Conservation (phyloP, 2,113 vertebrate genomes). For the Promerops cafer region DNA sequence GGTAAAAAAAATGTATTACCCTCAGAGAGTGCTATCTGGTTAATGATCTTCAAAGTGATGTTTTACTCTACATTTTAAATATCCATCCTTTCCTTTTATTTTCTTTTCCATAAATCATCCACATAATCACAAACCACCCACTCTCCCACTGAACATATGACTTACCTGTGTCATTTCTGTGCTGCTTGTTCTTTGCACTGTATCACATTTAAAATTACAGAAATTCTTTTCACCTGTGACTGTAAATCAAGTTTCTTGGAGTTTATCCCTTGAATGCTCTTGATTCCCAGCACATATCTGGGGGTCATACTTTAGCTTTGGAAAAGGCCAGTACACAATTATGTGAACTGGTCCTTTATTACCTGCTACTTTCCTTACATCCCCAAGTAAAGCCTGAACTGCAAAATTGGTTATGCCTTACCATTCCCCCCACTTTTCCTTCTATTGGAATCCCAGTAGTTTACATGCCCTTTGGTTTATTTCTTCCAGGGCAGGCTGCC, state of each 20-base stretch:
- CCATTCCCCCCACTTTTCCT: slow-evolving; percentile 75
- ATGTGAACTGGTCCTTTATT: not conserved
- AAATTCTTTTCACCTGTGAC: not conserved
- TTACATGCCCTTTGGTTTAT: slow-evolving; percentile 30
- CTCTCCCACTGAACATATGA: not conserved
- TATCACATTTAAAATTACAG: not conserved
- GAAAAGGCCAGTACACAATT: not conserved
- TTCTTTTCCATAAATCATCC: not conserved
- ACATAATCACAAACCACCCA: not conserved
- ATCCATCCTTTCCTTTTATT: not conserved
- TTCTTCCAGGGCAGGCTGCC: slow-evolving; percentile 55
- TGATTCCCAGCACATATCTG: not conserved
- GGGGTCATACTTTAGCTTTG: not conserved
- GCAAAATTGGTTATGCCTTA: slow-evolving; percentile 34
- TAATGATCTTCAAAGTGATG: not conserved
- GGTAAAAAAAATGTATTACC: not conserved
- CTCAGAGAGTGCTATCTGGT: not conserved
- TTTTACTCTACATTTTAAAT: not conserved
- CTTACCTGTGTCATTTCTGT: not conserved
- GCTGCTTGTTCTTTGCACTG: not conserved
- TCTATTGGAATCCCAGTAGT: slow-evolving; percentile 62
- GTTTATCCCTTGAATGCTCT: not conserved
- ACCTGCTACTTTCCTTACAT: not conserved
- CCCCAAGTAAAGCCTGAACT: not conserved
- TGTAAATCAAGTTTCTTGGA: not conserved